Evolutionary conservation across 2,113 vertebrate genomes (phyloP).

Genomic region (Proteles cristata): DNA sequence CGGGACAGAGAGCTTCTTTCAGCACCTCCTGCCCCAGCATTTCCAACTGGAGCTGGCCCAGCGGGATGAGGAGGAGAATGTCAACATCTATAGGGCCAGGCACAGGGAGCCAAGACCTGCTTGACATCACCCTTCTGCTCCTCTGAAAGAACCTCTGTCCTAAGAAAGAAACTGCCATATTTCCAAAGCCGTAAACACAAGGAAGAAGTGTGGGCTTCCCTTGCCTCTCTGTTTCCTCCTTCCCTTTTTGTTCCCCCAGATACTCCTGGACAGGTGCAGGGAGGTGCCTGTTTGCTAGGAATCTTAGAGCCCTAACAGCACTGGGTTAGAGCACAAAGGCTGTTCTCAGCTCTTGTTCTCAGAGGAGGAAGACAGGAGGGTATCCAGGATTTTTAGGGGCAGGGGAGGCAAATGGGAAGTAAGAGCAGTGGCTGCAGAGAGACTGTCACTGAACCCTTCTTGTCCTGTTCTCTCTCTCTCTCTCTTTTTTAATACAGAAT

Average conservation of each 20-base stretch:
- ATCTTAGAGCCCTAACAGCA: neutral
- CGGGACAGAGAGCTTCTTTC: constrained; percentile 85
- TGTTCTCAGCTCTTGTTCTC: neutral
- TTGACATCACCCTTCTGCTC: constrained; percentile 17
- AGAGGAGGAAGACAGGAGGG: neutral
- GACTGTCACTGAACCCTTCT: neutral
- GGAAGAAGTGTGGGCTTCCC: constrained; percentile 1
- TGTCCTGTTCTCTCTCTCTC: neutral
- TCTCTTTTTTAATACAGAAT: neutral
- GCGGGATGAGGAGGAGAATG: constrained; percentile 85
- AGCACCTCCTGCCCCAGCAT: constrained; percentile 84
- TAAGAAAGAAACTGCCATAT: neutral
- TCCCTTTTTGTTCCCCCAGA: neutral
- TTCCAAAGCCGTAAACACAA: neutral
- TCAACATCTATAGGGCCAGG: constrained; percentile 88
- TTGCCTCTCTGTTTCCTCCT: neutral
- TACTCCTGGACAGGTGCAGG: neutral
- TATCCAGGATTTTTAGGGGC: neutral
- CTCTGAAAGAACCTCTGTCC: neutral
- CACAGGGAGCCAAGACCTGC: constrained; percentile 58
- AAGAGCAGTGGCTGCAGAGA: neutral
- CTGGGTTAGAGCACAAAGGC: neutral
- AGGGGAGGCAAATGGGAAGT: neutral
- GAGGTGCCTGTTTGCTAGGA: neutral
- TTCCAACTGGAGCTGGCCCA: constrained; percentile 87